Conservation (phyloP, 30 jellyfish, hydroid and myxozoan genomes). For the Mastigias papua region DNA sequence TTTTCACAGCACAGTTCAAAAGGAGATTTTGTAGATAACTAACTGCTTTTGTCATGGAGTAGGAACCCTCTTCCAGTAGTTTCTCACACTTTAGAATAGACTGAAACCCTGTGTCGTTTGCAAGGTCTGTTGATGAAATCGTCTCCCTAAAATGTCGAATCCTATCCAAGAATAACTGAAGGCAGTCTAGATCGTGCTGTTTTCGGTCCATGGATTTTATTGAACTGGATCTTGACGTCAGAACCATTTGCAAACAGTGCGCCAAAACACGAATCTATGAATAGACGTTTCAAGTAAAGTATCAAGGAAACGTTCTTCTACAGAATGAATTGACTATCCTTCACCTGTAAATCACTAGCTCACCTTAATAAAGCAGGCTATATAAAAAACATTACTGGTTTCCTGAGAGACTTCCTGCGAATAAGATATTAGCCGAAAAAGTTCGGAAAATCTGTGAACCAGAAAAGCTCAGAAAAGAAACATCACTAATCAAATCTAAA, state of each 20-base stretch:
- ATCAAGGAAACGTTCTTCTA: background rate
- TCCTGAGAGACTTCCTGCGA: no score
- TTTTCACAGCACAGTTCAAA: constrained; percentile 56
- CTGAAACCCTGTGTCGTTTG: constrained; percentile 49
- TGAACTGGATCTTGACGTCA: constrained; percentile 70
- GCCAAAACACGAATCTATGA: constrained; percentile 85
- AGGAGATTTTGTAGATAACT: constrained; percentile 78
- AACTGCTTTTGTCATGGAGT: constrained; percentile 75
- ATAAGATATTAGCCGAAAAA: no score
- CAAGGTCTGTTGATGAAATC: constrained; percentile 47
- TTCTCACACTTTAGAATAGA: constrained; percentile 77
- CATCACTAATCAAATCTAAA: no score
- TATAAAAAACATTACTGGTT: no score
- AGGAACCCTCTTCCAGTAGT: constrained; percentile 83
- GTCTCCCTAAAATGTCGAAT: constrained; percentile 78
- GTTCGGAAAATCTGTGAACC: no score
- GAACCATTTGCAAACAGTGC: constrained; percentile 79
- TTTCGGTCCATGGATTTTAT: constrained; percentile 75
- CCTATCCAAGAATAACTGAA: constrained; percentile 82
- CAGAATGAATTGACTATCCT: background rate
- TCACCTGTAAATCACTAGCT: background rate
- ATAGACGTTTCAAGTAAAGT: background rate
- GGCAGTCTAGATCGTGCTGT: constrained; percentile 73
- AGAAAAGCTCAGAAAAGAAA: no score
- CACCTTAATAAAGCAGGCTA: background rate